These are phyloP conservation scores for Norana najaformis DNA, from an alignment of 2,888 invertebrate genomes.

Conservation along the genomic window DNA sequence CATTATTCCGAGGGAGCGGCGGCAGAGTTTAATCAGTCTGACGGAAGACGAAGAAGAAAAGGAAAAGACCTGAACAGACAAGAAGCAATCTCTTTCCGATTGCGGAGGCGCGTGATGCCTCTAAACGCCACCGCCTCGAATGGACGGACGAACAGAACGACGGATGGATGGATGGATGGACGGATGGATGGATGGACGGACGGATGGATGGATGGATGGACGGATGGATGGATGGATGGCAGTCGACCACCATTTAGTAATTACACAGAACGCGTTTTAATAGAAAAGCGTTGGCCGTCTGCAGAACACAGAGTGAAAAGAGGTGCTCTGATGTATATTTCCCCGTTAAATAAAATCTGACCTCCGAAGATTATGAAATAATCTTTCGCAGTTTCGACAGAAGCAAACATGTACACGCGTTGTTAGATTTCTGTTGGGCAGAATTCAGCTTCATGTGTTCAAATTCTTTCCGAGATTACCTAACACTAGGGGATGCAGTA, in stretches of 20 bases:
- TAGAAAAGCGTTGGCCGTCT: background rate
- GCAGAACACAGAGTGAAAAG: background rate
- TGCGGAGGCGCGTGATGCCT: background rate
- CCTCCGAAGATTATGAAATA: background rate
- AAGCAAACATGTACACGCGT: background rate
- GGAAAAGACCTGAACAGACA: background rate
- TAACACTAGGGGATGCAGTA: too few relatives aligned
- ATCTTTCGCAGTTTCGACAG: background rate
- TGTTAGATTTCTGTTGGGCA: background rate
- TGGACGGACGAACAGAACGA: too few relatives aligned
- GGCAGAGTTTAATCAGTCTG: background rate
- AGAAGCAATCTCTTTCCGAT: background rate
- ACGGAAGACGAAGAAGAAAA: background rate
- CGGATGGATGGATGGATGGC: background rate
- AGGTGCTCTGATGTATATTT: background rate
- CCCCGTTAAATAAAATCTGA: background rate
- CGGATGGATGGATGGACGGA: background rate
- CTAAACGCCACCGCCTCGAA: background rate
- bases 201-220: background rate
- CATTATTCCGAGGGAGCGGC: too few relatives aligned
- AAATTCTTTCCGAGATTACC: background rate
- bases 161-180: background rate
- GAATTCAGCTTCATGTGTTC: background rate
- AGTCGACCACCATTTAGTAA: background rate
- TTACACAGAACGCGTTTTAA: background rate